phyloP scores from a whole-genome alignment of 2,113 vertebrate species.

The Prietella phreatophila region DNA sequence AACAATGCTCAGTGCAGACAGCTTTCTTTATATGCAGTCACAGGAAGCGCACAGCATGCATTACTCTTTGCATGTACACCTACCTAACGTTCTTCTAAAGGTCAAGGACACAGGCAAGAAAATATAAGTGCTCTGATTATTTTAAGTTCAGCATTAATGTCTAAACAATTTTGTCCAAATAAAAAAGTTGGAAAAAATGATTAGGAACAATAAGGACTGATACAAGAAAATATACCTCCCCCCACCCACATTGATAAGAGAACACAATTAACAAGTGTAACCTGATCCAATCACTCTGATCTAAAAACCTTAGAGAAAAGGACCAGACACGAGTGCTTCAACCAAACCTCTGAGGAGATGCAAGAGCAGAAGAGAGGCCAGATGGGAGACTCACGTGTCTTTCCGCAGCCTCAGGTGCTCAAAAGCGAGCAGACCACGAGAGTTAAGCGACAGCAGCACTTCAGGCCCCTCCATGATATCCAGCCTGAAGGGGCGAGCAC shows the following conservation, averaged over 20 bases:
- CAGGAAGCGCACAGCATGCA: neutral
- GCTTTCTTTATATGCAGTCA: neutral
- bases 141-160: neutral
- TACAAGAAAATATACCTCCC: neutral
- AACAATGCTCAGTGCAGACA: neutral
- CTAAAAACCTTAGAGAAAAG: neutral
- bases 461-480: conserved; percentile 84
- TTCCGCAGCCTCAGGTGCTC: conserved; percentile 84
- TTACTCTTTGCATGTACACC: neutral
- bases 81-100: neutral
- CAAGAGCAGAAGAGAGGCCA: neutral
- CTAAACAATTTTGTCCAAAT: neutral
- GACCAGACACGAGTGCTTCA: neutral
- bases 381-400: conserved; percentile 82
- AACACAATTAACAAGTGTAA: neutral
- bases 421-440: conserved; percentile 84
- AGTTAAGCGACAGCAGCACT: conserved; percentile 87
- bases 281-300: no score
- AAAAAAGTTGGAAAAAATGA: neutral
- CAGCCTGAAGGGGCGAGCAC: conserved; percentile 82
- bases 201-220: neutral
- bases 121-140: neutral
- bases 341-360: conserved; percentile 72
- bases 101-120: neutral
- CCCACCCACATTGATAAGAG: no score